Conservation (phyloP, 2,797 vertebrate genomes). For the Sciaenops ocellatus region DNA sequence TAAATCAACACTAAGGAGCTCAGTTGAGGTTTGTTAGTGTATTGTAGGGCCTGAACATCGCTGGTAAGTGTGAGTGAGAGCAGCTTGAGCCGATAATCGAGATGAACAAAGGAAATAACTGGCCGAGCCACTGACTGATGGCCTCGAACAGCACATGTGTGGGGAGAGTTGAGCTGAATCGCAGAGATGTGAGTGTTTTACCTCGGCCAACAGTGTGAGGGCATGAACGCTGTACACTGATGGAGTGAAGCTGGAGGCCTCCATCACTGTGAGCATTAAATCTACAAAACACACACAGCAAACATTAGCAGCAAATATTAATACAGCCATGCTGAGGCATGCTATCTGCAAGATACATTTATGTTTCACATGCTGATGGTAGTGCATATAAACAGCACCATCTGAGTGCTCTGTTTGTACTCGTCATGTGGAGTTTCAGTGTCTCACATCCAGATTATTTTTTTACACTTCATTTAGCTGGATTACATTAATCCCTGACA, state of each 20-base stretch:
- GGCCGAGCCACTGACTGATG: conserved; percentile 28
- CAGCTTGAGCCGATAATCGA: conserved; percentile 28
- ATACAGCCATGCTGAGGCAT: conserved; percentile 38
- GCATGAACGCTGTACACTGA: conserved; percentile 99
- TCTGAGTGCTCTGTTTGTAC: neutral
- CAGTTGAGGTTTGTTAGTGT: conserved; percentile 14
- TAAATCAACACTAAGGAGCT: conserved; percentile 45
- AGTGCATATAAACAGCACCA: neutral
- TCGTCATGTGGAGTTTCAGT: neutral
- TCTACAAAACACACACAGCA: conserved; percentile 85
- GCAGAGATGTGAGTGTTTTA: conserved; percentile 78
- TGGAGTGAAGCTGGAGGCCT: conserved; percentile 96
- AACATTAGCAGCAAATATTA: conserved; percentile 55
- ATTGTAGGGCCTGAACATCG: conserved; percentile 22
- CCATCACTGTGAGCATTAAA: conserved; percentile 96
- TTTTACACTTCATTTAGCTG: conserved; percentile 17
- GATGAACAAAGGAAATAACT: conserved; percentile 22
- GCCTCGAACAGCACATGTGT: conserved; percentile 13
- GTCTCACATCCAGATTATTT: conserved; percentile 11
- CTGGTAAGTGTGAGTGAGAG: conserved; percentile 29
- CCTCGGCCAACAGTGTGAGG: conserved; percentile 96
- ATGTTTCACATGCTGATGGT: neutral
- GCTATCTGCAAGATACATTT: neutral
- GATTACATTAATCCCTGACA: conserved; percentile 26
- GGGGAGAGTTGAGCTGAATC: conserved; percentile 13